phyloP scores from a whole-genome alignment of 2,113 vertebrate genomes.

The Cranoglanis bouderius region DNA sequence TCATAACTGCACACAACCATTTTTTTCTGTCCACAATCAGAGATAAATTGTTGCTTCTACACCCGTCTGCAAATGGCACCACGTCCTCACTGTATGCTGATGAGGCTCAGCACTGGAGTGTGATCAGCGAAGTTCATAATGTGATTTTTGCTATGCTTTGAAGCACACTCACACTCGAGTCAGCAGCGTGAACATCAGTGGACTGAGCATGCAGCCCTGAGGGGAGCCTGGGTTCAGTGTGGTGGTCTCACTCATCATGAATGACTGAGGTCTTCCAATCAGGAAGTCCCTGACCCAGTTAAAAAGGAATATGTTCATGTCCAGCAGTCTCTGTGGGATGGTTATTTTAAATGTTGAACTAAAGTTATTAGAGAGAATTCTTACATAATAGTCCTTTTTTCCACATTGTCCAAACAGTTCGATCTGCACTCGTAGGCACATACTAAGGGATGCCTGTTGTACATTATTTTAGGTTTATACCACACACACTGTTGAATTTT shows the following conservation, averaged over 20 bases:
- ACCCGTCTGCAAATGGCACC: background rate
- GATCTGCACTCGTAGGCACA: background rate
- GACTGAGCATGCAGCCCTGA: slow-evolving; percentile 21
- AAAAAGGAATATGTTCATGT: background rate
- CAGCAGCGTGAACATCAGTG: slow-evolving; percentile 19
- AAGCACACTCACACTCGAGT: slow-evolving; percentile 17
- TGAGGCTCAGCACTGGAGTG: slow-evolving; percentile 13
- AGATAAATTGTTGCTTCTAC: background rate
- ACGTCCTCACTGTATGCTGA: background rate
- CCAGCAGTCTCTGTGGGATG: background rate
- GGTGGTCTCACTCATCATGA: slow-evolving; percentile 16
- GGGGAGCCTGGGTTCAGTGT: background rate
- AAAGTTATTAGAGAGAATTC: background rate
- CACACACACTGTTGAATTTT: background rate
- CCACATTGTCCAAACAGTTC: background rate
- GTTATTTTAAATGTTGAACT: slow-evolving; percentile 9
- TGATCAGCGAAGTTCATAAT: slow-evolving; percentile 12
- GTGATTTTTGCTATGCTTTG: slow-evolving; percentile 15
- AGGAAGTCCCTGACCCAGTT: background rate
- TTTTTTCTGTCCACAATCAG: background rate
- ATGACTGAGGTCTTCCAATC: slow-evolving; percentile 16
- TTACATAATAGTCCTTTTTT: background rate
- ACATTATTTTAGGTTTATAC: background rate
- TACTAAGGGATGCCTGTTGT: background rate
- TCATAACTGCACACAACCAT: background rate